Evolutionary conservation across 2,113 vertebrate genomes (phyloP).

Genomic region (Ornithorhynchus anatinus): DNA sequence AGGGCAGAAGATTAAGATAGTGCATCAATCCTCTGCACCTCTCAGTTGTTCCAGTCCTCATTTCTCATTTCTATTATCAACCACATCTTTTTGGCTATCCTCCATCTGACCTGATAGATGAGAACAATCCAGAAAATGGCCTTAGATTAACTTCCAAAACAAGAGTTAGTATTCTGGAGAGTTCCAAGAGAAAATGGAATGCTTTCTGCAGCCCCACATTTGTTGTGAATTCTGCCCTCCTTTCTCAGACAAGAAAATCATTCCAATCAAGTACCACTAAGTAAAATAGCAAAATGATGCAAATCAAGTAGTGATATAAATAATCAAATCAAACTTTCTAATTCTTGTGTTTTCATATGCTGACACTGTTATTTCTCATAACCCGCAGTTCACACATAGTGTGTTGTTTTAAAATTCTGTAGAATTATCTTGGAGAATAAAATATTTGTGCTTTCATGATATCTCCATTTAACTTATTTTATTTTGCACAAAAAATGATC

Average conservation of each 20-base stretch:
- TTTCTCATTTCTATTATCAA: slow-evolving; percentile 23
- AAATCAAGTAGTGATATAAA: slow-evolving; percentile 60
- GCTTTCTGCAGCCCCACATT: slow-evolving; percentile 19
- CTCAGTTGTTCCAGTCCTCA: neutral
- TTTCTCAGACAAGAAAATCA: slow-evolving; percentile 15
- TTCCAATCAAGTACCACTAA: slow-evolving; percentile 43
- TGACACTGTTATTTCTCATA: slow-evolving; percentile 61
- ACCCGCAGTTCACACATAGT: slow-evolving; percentile 48
- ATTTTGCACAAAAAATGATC: neutral
- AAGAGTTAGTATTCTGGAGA: slow-evolving; percentile 1
- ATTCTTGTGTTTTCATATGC: slow-evolving; percentile 59
- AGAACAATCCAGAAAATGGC: slow-evolving; percentile 29
- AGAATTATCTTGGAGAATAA: slow-evolving; percentile 65
- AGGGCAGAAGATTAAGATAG: slow-evolving; percentile 49
- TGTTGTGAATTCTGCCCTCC: slow-evolving; percentile 9
- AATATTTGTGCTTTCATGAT: slow-evolving; percentile 53
- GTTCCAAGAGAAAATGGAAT: slow-evolving; percentile 4
- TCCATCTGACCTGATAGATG: neutral
- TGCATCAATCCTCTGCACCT: slow-evolving; percentile 28
- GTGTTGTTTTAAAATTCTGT: slow-evolving; percentile 56
- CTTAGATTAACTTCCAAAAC: slow-evolving; percentile 24
- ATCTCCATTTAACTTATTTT: slow-evolving; percentile 30
- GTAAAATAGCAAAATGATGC: slow-evolving; percentile 54
- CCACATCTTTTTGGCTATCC: slow-evolving; percentile 21
- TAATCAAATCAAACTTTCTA: slow-evolving; percentile 68